Evolutionary conservation across 2,888 invertebrate species (phyloP).

Genomic region (Trachelus stipa): DNA sequence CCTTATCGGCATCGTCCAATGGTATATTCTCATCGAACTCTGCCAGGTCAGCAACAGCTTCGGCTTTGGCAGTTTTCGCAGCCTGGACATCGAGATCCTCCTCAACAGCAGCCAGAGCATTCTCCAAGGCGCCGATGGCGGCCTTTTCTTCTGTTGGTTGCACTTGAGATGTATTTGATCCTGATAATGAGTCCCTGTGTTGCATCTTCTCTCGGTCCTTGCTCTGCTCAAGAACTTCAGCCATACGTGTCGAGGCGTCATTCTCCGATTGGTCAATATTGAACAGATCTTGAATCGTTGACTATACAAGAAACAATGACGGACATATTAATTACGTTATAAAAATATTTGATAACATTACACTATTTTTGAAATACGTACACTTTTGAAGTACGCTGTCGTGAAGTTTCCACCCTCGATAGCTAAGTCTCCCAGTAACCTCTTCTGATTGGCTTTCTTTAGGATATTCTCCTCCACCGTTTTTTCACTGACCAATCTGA

Average conservation of each 20-base stretch:
- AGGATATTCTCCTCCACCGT: slow-evolving; percentile 99
- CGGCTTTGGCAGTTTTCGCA: slow-evolving; percentile 88
- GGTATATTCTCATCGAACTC: slow-evolving; percentile 97
- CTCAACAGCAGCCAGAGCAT: slow-evolving; percentile 90
- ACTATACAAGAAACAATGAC: slow-evolving; percentile 65
- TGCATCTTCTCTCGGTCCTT: slow-evolving; percentile 63
- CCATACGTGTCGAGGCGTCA: slow-evolving; percentile 71
- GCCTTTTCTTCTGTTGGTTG: slow-evolving; percentile 69
- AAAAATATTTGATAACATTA: slow-evolving; percentile 9
- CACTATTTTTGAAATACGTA: slow-evolving; percentile 61
- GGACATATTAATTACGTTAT: slow-evolving; percentile 7
- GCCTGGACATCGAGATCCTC: slow-evolving; percentile 96
- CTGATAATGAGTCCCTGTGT: slow-evolving; percentile 50
- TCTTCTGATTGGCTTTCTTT: slow-evolving; percentile 98
- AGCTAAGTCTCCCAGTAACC: slow-evolving; percentile 94
- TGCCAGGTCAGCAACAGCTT: slow-evolving; percentile 89
- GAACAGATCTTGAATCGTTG: slow-evolving; percentile 95
- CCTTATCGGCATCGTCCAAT: slow-evolving; percentile 75
- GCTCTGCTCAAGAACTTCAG: slow-evolving; percentile 70
- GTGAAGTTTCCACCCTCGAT: slow-evolving; percentile 99
- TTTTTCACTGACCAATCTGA: slow-evolving; percentile 92
- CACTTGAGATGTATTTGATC: slow-evolving; percentile 30
- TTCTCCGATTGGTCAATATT: slow-evolving; percentile 77
- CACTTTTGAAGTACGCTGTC: slow-evolving; percentile 93
- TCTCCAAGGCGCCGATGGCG: slow-evolving; percentile 78